phyloP scores from a whole-genome alignment of 2,797 vertebrate genomes.

The Typhlichthys subterraneus region DNA sequence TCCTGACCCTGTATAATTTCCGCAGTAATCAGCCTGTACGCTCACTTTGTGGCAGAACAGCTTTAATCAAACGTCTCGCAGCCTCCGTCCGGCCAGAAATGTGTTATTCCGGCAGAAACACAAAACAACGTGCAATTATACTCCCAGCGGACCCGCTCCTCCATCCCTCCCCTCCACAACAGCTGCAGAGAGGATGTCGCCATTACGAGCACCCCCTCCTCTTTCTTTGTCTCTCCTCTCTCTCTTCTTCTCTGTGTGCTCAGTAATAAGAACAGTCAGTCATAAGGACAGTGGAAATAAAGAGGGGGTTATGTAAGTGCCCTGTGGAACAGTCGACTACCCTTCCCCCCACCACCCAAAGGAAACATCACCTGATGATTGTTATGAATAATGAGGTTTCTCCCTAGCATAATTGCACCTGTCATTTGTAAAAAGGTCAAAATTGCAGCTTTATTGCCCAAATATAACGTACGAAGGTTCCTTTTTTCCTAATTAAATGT shows the following conservation, averaged over 20 bases:
- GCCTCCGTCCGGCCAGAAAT: constrained; percentile 57
- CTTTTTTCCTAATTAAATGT: constrained; percentile 35
- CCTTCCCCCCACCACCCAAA: constrained; percentile 16
- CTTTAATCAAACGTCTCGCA: constrained; percentile 70
- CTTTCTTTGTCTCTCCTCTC: constrained; percentile 29
- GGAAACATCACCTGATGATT: constrained; percentile 26
- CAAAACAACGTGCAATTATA: constrained; percentile 74
- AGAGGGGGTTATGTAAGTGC: constrained; percentile 6
- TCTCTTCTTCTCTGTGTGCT: constrained; percentile 37
- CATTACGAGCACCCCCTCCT: constrained; percentile 55
- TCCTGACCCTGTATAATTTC: constrained; percentile 62
- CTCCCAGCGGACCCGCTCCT: constrained; percentile 53
- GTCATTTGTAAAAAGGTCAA: constrained; percentile 29
- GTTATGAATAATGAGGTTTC: constrained; percentile 31
- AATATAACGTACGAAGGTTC: constrained; percentile 7
- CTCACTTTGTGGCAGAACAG: constrained; percentile 39
- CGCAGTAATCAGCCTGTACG: constrained; percentile 63
- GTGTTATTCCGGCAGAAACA: constrained; percentile 66
- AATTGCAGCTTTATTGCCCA: constrained; percentile 8
- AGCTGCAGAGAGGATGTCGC: constrained; percentile 70
- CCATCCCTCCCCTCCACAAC: constrained; percentile 51
- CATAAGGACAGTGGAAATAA: constrained; percentile 38
- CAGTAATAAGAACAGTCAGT: constrained; percentile 40
- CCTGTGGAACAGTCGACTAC: constrained; percentile 24
- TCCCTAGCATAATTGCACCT: constrained; percentile 23